These are phyloP conservation scores for Gastracanthus pulcherrimus DNA, from an alignment of 2,888 invertebrate species.

Conservation along the genomic window DNA sequence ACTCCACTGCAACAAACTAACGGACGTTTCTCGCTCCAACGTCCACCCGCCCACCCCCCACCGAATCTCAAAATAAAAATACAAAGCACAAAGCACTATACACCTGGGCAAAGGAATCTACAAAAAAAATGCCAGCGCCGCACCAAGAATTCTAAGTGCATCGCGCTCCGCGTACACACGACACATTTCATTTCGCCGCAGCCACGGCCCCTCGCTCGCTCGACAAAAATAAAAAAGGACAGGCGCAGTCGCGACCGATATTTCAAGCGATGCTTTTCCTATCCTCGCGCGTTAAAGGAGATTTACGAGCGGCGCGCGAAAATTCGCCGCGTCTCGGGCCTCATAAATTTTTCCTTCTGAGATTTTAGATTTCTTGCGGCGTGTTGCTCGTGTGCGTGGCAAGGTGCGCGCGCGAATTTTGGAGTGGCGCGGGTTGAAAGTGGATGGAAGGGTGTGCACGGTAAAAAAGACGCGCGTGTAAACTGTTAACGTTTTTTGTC, in stretches of 20 bases:
- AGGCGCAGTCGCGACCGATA: slow-evolving; percentile 20
- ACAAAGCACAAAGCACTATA: not conserved
- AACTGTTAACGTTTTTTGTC: no score
- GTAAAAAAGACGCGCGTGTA: no score
- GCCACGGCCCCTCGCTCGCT: no score
- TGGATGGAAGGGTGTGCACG: no score
- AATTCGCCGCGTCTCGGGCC: slow-evolving; percentile 10
- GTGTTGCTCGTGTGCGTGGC: not conserved
- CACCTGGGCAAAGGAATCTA: not conserved
- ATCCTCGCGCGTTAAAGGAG: slow-evolving; percentile 15
- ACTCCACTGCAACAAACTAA: no score
- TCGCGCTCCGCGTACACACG: no score
- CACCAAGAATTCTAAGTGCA: slow-evolving; percentile 31
- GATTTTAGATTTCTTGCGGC: no score
- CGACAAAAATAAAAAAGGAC: no score
- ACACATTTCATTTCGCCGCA: slow-evolving; percentile 27
- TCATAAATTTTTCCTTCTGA: slow-evolving; percentile 43
- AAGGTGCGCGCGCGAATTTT: not conserved
- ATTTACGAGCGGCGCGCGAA: slow-evolving; percentile 45
- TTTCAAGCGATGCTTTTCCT: slow-evolving; percentile 20
- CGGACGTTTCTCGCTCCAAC: no score
- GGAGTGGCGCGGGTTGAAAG: not conserved
- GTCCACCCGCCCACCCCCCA: no score
- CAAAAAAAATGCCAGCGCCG: no score
- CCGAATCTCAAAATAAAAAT: no score